Evolutionary conservation across 2,888 invertebrate species (phyloP), one percentile per base, ranked within the genome.

Genomic region (Sceliomorpha sp.): DNA sequence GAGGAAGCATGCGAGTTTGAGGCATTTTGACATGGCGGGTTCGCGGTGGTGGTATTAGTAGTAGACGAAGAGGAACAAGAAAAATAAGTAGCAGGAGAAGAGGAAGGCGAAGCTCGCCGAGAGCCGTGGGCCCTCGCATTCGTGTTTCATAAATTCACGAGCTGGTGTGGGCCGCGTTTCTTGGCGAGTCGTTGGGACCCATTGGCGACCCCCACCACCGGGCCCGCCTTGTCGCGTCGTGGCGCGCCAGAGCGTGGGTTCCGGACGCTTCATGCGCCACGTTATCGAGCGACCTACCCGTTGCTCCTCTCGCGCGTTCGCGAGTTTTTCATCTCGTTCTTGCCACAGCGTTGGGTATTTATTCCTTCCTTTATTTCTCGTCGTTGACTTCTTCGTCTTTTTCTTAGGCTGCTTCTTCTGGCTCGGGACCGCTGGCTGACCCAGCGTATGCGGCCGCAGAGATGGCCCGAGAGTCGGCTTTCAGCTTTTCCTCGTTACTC

Each of bases 211-310:
- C 59, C 69, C 59, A 45, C 73, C 66, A 44, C n/a, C 42, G 45
- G 71, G 78, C 79, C 78, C 80, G 79, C 79, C 80, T 80, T 78
- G 79, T 81, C 76, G 80, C 68, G 74, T 5, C 58, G 55, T 59
- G 63, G 75, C 76, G 80, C 80, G 82, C 76, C 77, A 74, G 79
- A 80, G 78, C 80, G 80, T 81, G 76, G 77, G 77, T 76, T 64
- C 74, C 72, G 72, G 77, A 81, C 80, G 79, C 79, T 82, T 75
- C 76, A 77, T 80, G 79, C 80, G 78, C 79, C 81, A 82, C 80
- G 78, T 82, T 81, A 76, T 67, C 63, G 69, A 74, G 72, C 74
- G 77, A 75, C 76, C 79, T 78, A 78, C 78, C 76, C 78, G 78
- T 72, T 72, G 72, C 78, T 77, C 73, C 72, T 73, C n/a, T 74